Conservation (phyloP, 1,140 invertebrate species). For the Apis cerana region DNA sequence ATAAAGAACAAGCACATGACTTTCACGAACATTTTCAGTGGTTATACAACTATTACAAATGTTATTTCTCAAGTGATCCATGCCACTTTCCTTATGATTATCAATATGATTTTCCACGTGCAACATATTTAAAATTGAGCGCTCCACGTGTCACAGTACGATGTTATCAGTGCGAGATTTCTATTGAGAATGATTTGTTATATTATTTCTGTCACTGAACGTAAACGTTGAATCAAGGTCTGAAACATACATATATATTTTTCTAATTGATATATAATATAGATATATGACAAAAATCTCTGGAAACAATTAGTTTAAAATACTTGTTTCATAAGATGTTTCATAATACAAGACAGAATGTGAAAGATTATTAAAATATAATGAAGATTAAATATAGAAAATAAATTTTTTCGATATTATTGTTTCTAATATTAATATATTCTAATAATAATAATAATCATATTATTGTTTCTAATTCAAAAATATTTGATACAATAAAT, state of each 20-base stretch:
- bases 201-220: neutral
- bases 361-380: neutral
- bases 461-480: too few relatives aligned
- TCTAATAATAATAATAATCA: too few relatives aligned
- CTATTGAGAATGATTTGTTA: conserved; percentile 20
- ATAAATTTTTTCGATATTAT: too few relatives aligned
- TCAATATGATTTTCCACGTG: too few relatives aligned
- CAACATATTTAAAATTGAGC: neutral
- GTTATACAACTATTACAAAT: neutral
- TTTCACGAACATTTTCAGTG: conserved; percentile 63
- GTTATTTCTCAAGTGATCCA: conserved; percentile 1
- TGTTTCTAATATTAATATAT: too few relatives aligned
- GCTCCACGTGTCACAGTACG: neutral
- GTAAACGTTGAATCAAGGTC: neutral
- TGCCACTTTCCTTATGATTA: neutral
- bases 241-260: neutral
- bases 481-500: neutral
- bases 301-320: neutral
- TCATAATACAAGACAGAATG: neutral
- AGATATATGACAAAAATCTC: neutral
- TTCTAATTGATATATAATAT: too few relatives aligned
- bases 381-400: too few relatives aligned
- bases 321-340: neutral
- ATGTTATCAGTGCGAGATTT: neutral
- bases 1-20: conserved; percentile 88